These are phyloP conservation scores for Megaceryle torquata DNA, from an alignment of 2,113 vertebrate species.

Conservation along the genomic window DNA sequence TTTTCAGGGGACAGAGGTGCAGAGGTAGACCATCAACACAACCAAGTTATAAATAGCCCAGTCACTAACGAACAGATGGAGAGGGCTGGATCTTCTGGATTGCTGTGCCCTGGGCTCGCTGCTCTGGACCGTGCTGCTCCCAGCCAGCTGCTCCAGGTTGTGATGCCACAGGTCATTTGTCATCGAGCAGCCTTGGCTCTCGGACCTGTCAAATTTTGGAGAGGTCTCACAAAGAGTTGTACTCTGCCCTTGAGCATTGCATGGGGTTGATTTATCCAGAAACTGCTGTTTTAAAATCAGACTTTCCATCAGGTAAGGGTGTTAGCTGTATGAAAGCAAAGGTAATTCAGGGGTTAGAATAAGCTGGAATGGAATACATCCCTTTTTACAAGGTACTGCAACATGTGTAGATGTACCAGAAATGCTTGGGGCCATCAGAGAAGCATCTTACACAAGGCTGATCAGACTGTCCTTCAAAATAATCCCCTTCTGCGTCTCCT, in stretches of 20 bases:
- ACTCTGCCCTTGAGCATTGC: not conserved
- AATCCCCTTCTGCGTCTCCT: not conserved
- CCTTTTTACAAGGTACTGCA: not conserved
- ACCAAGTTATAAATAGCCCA: not conserved
- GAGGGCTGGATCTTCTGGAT: not conserved
- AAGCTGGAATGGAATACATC: not conserved
- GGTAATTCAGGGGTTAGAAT: not conserved
- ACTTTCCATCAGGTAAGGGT: not conserved
- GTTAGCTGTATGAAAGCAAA: not conserved
- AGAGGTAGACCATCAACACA: not conserved
- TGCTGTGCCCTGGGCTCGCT: not conserved
- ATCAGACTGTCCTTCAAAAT: not conserved
- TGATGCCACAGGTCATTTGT: not conserved
- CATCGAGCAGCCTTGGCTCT: accelerated
- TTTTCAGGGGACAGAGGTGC: not conserved
- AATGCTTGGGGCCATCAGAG: not conserved
- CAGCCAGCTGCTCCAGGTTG: not conserved
- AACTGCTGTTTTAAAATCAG: not conserved
- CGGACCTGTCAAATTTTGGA: not conserved
- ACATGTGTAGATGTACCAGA: not conserved
- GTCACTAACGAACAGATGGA: not conserved
- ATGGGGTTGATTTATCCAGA: not conserved
- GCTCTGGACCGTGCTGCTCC: not conserved
- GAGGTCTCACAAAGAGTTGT: not conserved
- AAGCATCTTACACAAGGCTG: not conserved